phyloP scores from a whole-genome alignment of 2,888 invertebrate species.

The Erynnis tages region DNA sequence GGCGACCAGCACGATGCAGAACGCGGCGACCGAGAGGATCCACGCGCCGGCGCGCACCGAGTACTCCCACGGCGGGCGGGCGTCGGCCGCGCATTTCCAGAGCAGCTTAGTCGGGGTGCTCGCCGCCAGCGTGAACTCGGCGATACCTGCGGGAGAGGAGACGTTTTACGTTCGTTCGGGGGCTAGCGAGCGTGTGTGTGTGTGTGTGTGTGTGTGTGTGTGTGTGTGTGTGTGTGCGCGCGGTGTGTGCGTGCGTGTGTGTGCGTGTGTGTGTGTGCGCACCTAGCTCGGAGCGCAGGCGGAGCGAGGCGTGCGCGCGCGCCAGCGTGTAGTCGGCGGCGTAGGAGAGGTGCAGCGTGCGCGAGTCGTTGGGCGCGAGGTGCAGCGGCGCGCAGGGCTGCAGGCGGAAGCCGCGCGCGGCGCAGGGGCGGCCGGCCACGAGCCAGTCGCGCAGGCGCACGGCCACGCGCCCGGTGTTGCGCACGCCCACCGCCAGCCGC shows the following conservation, averaged over 20 bases:
- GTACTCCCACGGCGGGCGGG: constrained; percentile 81
- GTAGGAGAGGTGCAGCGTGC: constrained; percentile 53
- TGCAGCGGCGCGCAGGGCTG: constrained; percentile 55
- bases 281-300: constrained; percentile 43
- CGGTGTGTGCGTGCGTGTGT: neutral
- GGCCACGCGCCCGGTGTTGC: constrained; percentile 95
- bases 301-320: constrained; percentile 45
- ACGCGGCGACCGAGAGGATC: constrained; percentile 47
- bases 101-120: constrained; percentile 49
- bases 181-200: neutral
- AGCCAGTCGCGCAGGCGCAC: constrained; percentile 83
- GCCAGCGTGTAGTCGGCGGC: constrained; percentile 60
- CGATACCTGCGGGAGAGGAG: constrained; percentile 34
- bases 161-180: too few species aligned
- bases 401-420: constrained; percentile 61
- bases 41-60: constrained; percentile 74
- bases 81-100: constrained; percentile 42
- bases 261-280: neutral
- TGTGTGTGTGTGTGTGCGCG: neutral
- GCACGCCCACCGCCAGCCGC: constrained; percentile 89
- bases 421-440: constrained; percentile 54
- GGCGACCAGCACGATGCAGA: constrained; percentile 53
- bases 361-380: constrained; percentile 59
- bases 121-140: constrained; percentile 45
- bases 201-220: neutral